Base-by-base conservation (phyloP, 2,113 vertebrate genomes). In the Erinaceus europaeus region DNA sequence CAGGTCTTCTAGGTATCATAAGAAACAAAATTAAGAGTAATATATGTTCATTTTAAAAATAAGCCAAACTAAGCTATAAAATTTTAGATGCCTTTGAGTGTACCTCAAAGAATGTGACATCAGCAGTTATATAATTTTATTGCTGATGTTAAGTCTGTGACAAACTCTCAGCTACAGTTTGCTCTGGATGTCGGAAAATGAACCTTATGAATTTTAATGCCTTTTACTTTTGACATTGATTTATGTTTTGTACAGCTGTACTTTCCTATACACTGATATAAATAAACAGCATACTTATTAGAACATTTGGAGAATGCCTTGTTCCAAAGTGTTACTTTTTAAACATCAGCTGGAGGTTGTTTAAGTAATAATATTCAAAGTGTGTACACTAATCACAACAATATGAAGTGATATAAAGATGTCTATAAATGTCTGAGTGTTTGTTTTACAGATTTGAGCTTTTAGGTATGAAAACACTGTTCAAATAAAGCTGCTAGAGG, bases 211-310 rank as follows among this genome's bases (percentile, higher is more conserved):
- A 95, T 96, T 96, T 96, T 96, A 95, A 61, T 88, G 67, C 53
- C 76, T 95, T 95, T 95, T 92, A 89, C 86, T 95, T 94, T 94
- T 94, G 93, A 95, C 91, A 96, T 71, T 94, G 95, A 95, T 91
- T 48, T 93, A 93, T 93, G 93, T 88, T 95, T 96, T 84, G 57
- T 92, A 83, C 91, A 96, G 93, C 88, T 82, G 90, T 93, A 94
- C 90, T 96, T 95, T 96, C 94, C 94, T 96, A 80, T 94, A 94
- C 89, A 86, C 85, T 93, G 90, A 95, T 96, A 94, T 95, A 95
- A 96, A 96, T 96, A 96, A 96, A 95, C 65, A 90, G 67, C 86
- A 27, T 92, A 91, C 91, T 95, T 94, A 93, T 94, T 89, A 86
- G 94, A 95, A 95, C 48, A 88, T 94, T 96, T 94, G 77, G 90